Base-by-base conservation (phyloP, 2,113 vertebrate species). In the Hemicordylus capensis region DNA sequence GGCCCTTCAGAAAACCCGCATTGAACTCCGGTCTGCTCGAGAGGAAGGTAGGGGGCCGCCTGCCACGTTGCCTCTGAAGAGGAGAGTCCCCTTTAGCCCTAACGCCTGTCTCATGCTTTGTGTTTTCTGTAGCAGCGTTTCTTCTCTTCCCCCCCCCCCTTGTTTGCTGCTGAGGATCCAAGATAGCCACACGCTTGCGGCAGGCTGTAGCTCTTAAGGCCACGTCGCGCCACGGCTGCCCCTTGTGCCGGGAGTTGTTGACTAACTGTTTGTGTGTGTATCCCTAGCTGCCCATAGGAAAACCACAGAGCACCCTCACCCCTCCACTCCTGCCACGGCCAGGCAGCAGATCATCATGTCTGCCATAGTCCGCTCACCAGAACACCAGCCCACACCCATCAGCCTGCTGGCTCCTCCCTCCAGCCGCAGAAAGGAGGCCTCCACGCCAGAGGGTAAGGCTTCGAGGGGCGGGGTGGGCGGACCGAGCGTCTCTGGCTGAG, bases 321-420 rank as follows among this genome's bases (percentile, higher is more conserved):
- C 98, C 0, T 91, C 97, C 14, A 98, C 97, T 4, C 97, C 98
- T 1, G 97, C 97, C 85, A 92, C 98, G 20, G 96, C 97, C 15
- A 96, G 98, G 85, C 99, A 99, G 96, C 99, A 99, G 97, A 98
- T 99, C 73, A 97, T 99, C 89, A 98, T 99, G 98, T 98, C 98
- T 11, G 97, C 98, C 86, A 97, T 99, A 77, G 98, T 99, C 80
- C 98, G 98, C 90, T 99, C 99, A 0, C 99, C 99, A 0, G 99
- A 99, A 93, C 99, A 99, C 92, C 98, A 99, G 95, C 97, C 98
- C 88, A 98, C 97, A 63, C 97, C 98, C 0, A 94, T 97, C 94
- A 97, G 93, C 81, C 94, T 99, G 88, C 96, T 99, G 3, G 97
- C 97, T 46, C 97, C 98, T 0, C 98, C 96, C 56, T 98, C 98